Percentiles rank a stretch among this genome's conserved stretches.
Conservation (phyloP, 2,888 invertebrate species). For the Scrobipalpa atriplicella region DNA sequence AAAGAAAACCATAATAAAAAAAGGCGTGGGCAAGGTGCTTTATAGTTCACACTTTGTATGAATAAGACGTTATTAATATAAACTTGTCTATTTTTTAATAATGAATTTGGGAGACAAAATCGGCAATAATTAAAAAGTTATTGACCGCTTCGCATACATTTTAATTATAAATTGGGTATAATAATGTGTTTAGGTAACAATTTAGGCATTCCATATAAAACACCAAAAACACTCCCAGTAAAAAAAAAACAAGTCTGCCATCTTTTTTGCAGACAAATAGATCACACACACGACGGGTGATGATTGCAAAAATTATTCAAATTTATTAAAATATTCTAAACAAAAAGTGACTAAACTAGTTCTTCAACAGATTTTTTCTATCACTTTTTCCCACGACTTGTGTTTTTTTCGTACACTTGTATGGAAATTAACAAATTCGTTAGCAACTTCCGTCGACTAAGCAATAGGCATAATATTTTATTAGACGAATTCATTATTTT, state of each 20-base stretch:
- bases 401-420: not conserved
- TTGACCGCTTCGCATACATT: not conserved
- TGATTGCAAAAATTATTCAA: conserved; percentile 22
- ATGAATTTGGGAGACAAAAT: not conserved
- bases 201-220: not conserved
- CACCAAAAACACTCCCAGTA: not conserved
- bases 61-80: not conserved
- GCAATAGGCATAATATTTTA: too few relatives aligned
- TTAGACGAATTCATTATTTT: not conserved
- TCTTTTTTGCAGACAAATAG: conserved; percentile 10
- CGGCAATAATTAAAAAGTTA: not conserved
- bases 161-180: not conserved
- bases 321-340: not conserved
- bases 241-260: not conserved
- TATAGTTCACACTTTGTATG: too few relatives aligned
- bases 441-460: not conserved
- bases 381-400: conserved; percentile 10
- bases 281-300: conserved; percentile 11
- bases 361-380: conserved; percentile 9
- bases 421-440: conserved; percentile 1
- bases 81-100: not conserved
- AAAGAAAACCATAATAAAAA: too few relatives aligned
- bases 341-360: conserved; percentile 13
- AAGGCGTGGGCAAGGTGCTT: too few relatives aligned
- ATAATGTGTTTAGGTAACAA: not conserved